Evolutionary conservation across 92 coral and sea anemone species (phyloP).

Genomic region (Phenganax marumi): DNA sequence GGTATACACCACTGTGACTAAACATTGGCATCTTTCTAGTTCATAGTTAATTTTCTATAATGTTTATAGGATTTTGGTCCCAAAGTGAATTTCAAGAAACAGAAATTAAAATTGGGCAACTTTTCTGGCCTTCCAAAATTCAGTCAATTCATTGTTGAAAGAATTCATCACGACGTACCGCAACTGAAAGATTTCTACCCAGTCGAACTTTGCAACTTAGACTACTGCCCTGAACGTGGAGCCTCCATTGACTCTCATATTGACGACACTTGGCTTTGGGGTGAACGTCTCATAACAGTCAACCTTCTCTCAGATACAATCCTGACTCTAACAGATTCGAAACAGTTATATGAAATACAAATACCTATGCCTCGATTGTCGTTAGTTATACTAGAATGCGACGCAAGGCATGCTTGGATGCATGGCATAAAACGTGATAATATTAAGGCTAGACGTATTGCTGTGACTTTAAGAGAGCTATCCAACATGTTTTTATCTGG

Average conservation of each 20-base stretch:
- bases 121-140: conserved; percentile 85
- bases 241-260: conserved; percentile 90
- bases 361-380: conserved; percentile 77
- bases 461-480: conserved; percentile 82
- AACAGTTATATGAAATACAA: conserved; percentile 53
- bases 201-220: conserved; percentile 90
- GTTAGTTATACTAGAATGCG: conserved; percentile 68
- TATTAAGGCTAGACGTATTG: conserved; percentile 75
- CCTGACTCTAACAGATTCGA: conserved; percentile 67
- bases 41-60: not conserved
- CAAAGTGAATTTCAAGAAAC: conserved; percentile 91
- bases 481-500: conserved; percentile 69
- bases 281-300: conserved; percentile 82
- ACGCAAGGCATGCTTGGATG: conserved; percentile 83
- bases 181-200: conserved; percentile 66
- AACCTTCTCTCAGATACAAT: conserved; percentile 68
- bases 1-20: conserved; percentile 4
- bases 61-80: conserved; percentile 89
- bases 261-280: conserved; percentile 98
- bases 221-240: conserved; percentile 78
- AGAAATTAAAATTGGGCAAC: conserved; percentile 68
- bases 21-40: not conserved
- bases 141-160: conserved; percentile 68
- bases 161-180: conserved; percentile 61
- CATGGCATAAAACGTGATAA: conserved; percentile 81